These are phyloP conservation scores for Athalia circularis DNA, from an alignment of 2,888 invertebrate genomes.

Conservation along the genomic window DNA sequence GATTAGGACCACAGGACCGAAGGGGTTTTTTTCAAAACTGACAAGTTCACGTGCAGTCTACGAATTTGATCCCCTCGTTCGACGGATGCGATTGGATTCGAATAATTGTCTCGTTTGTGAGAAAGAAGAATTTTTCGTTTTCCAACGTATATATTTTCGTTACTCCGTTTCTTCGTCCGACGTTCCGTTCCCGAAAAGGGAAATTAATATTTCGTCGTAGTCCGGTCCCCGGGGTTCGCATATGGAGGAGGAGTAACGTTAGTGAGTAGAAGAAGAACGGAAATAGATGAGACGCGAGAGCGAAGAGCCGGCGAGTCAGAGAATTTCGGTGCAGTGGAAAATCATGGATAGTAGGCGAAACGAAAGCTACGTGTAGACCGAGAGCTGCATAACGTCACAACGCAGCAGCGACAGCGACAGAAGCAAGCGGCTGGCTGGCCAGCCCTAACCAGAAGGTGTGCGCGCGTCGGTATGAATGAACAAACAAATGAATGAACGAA, in stretches of 20 bases:
- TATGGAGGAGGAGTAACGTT: not conserved
- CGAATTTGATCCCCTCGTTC: too few relatives aligned
- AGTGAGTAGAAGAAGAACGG: conserved; percentile 30
- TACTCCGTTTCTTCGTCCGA: too few relatives aligned
- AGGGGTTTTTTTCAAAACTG: too few relatives aligned
- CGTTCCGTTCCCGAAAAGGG: too few relatives aligned
- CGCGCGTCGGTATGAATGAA: conserved; percentile 63
- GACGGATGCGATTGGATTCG: too few relatives aligned
- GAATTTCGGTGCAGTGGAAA: not conserved
- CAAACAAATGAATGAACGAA: conserved; percentile 55
- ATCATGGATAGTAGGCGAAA: not conserved
- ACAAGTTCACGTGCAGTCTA: too few relatives aligned
- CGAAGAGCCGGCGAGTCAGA: not conserved
- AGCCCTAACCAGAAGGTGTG: conserved; percentile 35
- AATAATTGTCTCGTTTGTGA: too few relatives aligned
- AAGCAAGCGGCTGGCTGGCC: conserved; percentile 1
- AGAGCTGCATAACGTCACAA: not conserved
- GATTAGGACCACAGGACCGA: too few relatives aligned
- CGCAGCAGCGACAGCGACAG: not conserved
- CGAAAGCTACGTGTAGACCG: too few relatives aligned
- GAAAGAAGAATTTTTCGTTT: too few relatives aligned
- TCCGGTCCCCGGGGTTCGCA: not conserved
- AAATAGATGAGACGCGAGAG: conserved; percentile 38
- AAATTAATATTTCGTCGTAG: too few relatives aligned
- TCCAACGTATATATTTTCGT: too few relatives aligned